phyloP scores from a whole-genome alignment of 2,113 vertebrate species.

The Embiotoca jacksoni region DNA sequence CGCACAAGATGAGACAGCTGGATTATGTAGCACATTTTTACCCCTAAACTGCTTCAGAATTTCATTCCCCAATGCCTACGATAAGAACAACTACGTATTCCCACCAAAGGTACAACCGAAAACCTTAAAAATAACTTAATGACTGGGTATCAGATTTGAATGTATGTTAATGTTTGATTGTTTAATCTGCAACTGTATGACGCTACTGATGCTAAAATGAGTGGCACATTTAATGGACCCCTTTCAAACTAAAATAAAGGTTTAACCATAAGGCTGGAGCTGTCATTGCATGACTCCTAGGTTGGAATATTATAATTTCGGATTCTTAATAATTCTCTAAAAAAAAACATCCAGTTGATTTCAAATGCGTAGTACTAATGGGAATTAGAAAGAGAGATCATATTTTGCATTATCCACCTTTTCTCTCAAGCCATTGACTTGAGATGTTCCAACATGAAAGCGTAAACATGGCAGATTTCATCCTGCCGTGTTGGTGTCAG shows the following conservation, averaged over 20 bases:
- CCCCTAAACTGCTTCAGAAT: conserved; percentile 21
- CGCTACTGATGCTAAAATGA: no score
- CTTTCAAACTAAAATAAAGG: no score
- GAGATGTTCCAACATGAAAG: not conserved
- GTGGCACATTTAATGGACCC: no score
- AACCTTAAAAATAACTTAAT: not conserved
- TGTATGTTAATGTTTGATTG: not conserved
- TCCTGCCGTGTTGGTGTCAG: conserved; percentile 8
- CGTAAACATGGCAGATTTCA: not conserved
- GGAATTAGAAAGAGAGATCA: no score
- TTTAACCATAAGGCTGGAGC: no score
- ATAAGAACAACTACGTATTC: not conserved
- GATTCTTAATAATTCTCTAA: no score
- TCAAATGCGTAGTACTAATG: no score
- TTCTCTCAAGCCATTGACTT: not conserved
- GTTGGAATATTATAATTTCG: no score
- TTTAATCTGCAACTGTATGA: not conserved
- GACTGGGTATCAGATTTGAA: not conserved
- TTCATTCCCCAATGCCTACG: conserved; percentile 4
- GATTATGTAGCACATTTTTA: conserved; percentile 27
- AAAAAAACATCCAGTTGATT: no score
- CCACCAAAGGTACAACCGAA: not conserved
- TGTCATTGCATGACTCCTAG: no score
- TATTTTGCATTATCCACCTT: not conserved
- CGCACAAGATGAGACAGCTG: conserved; percentile 39